Evolutionary conservation across 2,113 vertebrate genomes (phyloP).

Genomic region (Willisornis vidua): DNA sequence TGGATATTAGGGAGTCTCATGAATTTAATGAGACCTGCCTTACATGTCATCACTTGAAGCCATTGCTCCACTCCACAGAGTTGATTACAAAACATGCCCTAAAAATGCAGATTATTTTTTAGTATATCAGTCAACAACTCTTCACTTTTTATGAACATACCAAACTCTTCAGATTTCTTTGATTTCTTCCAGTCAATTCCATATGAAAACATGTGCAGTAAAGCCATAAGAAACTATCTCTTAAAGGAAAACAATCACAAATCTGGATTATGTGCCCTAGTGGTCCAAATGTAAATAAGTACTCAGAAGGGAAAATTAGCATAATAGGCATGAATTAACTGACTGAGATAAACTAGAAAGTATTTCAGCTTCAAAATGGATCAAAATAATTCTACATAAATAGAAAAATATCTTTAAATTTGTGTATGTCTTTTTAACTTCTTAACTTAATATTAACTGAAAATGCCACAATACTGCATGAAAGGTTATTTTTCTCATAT

Average conservation of each 20-base stretch:
- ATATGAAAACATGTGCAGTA: background rate
- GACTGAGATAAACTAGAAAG: slow-evolving; percentile 24
- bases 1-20: background rate
- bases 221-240: background rate
- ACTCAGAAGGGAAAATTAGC: slow-evolving; percentile 22
- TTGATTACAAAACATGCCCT: background rate
- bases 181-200: background rate
- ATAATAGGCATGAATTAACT: slow-evolving; percentile 37
- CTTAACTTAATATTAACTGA: background rate
- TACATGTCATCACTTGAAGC: background rate
- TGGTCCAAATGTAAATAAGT: slow-evolving; percentile 32
- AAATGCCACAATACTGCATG: background rate
- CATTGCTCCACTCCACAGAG: background rate
- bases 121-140: background rate
- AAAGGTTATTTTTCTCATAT: background rate
- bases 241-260: slow-evolving; percentile 40
- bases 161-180: background rate
- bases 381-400: slow-evolving; percentile 25
- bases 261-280: slow-evolving; percentile 20
- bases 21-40: background rate
- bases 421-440: background rate
- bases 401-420: slow-evolving; percentile 15
- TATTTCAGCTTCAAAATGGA: background rate
- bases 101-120: background rate
- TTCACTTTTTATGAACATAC: background rate